A percentile compares a stretch with the other conserved stretches of the same genome.
Evolutionary conservation across 2,113 vertebrate genomes (phyloP).

Genomic region (Caretta caretta): DNA sequence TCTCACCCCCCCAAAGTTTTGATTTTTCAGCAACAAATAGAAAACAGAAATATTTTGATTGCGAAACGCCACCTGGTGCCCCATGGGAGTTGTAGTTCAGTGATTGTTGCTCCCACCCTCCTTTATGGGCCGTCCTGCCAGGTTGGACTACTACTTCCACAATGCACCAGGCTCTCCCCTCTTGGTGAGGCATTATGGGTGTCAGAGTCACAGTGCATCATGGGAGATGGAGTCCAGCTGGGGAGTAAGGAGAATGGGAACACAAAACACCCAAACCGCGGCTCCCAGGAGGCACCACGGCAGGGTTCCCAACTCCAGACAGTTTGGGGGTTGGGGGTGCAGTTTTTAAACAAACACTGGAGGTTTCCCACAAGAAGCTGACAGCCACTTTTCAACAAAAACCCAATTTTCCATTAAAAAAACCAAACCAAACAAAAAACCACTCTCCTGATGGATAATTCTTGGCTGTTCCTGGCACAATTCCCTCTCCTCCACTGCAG

Average conservation of each 20-base stretch:
- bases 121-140: neutral
- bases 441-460: too few relatives aligned
- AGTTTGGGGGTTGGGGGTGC: fast-evolving
- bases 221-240: neutral
- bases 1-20: neutral
- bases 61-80: neutral
- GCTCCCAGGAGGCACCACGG: neutral
- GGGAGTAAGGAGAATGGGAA: neutral
- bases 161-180: neutral
- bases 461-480: neutral
- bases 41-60: neutral
- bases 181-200: neutral
- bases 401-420: neutral
- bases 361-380: neutral
- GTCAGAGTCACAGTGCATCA: neutral
- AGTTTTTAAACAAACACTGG: neutral
- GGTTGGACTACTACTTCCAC: neutral
- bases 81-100: neutral
- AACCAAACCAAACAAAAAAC: neutral
- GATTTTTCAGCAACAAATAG: neutral
- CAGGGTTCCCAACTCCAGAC: neutral
- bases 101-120: neutral
- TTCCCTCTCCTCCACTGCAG: fast-evolving
- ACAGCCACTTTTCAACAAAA: neutral
- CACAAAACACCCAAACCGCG: neutral